Evolutionary conservation across 2,797 vertebrate species (phyloP).

Genomic region (Threskiornis aethiopicus): DNA sequence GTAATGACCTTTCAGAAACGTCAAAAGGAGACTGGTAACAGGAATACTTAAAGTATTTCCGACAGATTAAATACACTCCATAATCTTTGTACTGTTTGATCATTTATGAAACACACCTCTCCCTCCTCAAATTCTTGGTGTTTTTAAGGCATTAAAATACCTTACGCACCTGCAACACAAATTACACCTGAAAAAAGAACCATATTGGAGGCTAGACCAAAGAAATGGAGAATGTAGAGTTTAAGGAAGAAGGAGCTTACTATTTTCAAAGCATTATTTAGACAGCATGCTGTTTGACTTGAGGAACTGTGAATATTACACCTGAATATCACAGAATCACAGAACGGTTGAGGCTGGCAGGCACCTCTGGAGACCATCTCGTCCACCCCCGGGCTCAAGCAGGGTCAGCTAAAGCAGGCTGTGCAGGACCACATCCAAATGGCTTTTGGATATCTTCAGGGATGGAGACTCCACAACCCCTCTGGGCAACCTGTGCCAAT

Average conservation of each 20-base stretch:
- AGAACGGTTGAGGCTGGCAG: neutral
- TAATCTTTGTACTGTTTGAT: neutral
- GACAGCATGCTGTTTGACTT: neutral
- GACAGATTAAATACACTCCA: neutral
- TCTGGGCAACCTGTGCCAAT: neutral
- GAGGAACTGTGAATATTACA: neutral
- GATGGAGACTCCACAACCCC: neutral
- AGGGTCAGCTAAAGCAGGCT: neutral
- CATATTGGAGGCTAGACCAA: neutral
- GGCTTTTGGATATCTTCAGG: neutral
- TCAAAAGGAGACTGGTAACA: neutral
- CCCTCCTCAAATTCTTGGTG: neutral
- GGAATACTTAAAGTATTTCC: neutral
- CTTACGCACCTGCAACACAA: neutral
- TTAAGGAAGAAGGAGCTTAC: neutral
- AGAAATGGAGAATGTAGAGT: neutral
- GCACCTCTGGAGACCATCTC: neutral
- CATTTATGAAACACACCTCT: neutral
- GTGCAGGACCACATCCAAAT: neutral
- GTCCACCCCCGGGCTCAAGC: accelerated
- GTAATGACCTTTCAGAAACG: neutral
- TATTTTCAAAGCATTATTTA: neutral
- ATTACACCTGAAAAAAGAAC: neutral
- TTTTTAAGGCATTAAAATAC: neutral
- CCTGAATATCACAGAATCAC: neutral